Evolutionary conservation across 2,797 vertebrate genomes (phyloP), one percentile per base, ranked within the genome.

Genomic region (Streptopelia turtur): DNA sequence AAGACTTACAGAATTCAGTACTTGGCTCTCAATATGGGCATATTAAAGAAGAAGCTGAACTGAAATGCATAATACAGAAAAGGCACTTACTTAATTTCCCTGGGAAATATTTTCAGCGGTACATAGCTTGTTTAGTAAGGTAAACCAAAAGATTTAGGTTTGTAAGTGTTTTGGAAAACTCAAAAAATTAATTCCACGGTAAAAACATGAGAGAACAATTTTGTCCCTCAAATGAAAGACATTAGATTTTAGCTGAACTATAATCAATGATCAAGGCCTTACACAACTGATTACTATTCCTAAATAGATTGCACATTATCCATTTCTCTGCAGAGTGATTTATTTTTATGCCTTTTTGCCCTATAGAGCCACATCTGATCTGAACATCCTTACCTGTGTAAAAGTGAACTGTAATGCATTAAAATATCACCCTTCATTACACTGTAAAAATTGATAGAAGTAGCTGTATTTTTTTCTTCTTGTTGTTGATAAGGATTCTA

Each of bases 201-300:
- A 94, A 93, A 90, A 78, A 35, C 41, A 10, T 83, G 68, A 91
- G 27, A 84, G 24, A 90, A 76, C 50, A 70, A 83, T 33, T 80
- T 90, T 94, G 24, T 33, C 28, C 47, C 33, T 84, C 41, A 82
- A 80, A 76, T 20, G 11, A 91, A 96, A 82, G 89, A 59, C 6
- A 94, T 91, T 89, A 89, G 45, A 79, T 71, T 96, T 94, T 83
- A 95, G 33, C 37, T 85, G 53, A 85, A 79, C 74, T 83, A 74
- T 22, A 61, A 93, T 72, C 50, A 96, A 24, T 94, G 69, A 83
- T 41, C 41, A 85, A 83, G 61, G 37, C 21, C 45, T 83, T 76
- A 83, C 20, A 25, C 18, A 71, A 56, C 13, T 57, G 84, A 86
- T 94, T 92, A 35, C 14, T 87, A 35, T 81, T 93, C 27, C 37